Percentiles rank a stretch among this genome's conserved stretches.
Evolutionary conservation across 2,888 invertebrate genomes (phyloP).

Genomic region (Monochamus alternatus): DNA sequence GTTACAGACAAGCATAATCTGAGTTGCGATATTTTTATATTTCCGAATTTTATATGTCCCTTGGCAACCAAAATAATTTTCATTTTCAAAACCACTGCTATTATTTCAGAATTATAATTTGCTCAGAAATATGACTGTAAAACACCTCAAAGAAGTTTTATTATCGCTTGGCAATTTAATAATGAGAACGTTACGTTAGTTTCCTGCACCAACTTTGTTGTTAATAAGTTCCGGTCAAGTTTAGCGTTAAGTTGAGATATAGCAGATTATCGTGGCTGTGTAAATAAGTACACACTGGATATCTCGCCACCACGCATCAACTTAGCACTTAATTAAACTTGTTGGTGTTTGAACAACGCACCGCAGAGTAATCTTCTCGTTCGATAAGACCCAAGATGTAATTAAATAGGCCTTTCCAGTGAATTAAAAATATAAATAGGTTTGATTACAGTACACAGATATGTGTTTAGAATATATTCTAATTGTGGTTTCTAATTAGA

Average conservation of each 20-base stretch:
- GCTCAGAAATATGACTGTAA: too few species aligned
- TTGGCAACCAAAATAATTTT: too few species aligned
- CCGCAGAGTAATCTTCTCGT: constrained; percentile 42
- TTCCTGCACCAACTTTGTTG: constrained; percentile 11
- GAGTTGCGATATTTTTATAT: too few species aligned
- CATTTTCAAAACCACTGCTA: too few species aligned
- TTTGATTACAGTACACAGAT: too few species aligned
- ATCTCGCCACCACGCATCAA: constrained; percentile 21
- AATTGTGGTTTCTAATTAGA: too few species aligned
- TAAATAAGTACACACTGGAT: constrained; percentile 20
- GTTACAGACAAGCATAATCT: too few species aligned
- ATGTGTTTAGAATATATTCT: too few species aligned
- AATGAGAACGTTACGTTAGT: not conserved
- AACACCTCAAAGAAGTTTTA: not conserved
- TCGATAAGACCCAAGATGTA: not conserved
- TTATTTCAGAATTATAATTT: too few species aligned
- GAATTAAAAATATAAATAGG: too few species aligned
- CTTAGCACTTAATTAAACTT: constrained; percentile 46
- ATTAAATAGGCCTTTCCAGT: too few species aligned
- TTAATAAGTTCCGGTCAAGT: constrained; percentile 23
- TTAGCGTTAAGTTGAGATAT: constrained; percentile 8
- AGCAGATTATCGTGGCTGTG: constrained; percentile 13
- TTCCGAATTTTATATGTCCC: too few species aligned
- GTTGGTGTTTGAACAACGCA: constrained; percentile 50
- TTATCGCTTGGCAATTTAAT: not conserved